These are phyloP conservation scores for Coreoperca whiteheadi DNA, from an alignment of 2,113 vertebrate species.

Conservation along the genomic window DNA sequence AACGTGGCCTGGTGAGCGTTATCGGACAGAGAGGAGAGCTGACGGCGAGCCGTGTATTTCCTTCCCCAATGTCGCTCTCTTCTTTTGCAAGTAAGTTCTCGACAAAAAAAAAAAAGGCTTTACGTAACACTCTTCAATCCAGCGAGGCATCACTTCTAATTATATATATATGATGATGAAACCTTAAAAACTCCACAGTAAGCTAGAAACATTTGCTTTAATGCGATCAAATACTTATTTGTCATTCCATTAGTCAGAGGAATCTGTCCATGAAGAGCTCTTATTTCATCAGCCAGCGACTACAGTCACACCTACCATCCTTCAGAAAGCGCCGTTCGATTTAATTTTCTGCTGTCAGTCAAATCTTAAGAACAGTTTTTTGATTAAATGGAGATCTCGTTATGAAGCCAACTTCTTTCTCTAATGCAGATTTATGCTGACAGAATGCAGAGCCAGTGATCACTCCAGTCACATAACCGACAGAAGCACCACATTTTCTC, in stretches of 20 bases:
- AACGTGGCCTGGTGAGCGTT: conserved; percentile 9
- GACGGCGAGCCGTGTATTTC: background rate
- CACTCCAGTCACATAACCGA: background rate
- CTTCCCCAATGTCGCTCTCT: background rate
- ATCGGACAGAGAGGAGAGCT: background rate
- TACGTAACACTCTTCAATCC: background rate
- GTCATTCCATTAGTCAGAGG: background rate
- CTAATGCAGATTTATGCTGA: background rate
- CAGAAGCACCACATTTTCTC: background rate
- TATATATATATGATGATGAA: background rate
- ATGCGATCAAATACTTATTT: background rate
- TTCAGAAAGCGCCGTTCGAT: conserved; percentile 6
- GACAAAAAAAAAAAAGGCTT: conserved; percentile 4
- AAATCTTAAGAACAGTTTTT: background rate
- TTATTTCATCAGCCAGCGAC: conserved; percentile 3
- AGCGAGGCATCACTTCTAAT: background rate
- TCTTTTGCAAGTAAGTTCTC: background rate
- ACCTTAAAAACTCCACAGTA: background rate
- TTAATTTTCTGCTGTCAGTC: conserved; percentile 19
- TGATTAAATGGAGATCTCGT: background rate
- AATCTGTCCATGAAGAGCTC: conserved; percentile 2
- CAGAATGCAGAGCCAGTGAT: background rate
- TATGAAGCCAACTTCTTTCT: background rate
- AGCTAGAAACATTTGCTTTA: background rate
- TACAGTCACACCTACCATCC: background rate